These are phyloP conservation scores for Macrobrachium nipponense DNA, from an alignment of 1,140 invertebrate species.

Conservation along the genomic window DNA sequence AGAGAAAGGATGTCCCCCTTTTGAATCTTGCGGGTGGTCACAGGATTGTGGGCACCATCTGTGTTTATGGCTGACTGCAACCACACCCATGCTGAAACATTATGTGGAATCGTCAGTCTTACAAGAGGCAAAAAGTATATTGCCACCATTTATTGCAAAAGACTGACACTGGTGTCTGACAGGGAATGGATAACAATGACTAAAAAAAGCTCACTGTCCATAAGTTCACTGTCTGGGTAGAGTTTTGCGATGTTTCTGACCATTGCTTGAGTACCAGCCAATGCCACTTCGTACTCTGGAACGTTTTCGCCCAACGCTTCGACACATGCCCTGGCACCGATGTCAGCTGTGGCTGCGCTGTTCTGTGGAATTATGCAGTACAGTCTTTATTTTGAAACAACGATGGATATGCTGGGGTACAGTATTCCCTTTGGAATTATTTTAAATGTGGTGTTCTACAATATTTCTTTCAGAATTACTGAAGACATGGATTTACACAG, in stretches of 20 bases:
- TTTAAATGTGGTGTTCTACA: too few species aligned
- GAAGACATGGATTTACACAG: too few species aligned
- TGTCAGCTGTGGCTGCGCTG: slow-evolving; percentile 47
- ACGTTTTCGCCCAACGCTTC: slow-evolving; percentile 33
- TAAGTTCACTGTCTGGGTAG: slow-evolving; percentile 39
- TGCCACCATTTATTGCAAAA: background rate
- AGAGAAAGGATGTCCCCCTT: slow-evolving; percentile 45
- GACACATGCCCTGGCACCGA: slow-evolving; percentile 25
- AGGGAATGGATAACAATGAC: background rate
- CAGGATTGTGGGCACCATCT: slow-evolving; percentile 49
- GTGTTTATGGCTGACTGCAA: slow-evolving; percentile 54
- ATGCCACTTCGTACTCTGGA: slow-evolving; percentile 47
- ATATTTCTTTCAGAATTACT: too few species aligned
- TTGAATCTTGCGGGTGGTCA: slow-evolving; percentile 36
- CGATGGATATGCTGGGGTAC: background rate
- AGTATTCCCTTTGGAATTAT: background rate
- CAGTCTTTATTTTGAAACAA: background rate
- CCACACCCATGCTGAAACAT: slow-evolving; percentile 38
- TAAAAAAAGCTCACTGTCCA: slow-evolving; percentile 35
- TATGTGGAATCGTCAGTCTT: background rate
- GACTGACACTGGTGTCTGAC: too few species aligned
- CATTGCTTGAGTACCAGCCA: slow-evolving; percentile 45
- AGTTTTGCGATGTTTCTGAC: slow-evolving; percentile 30
- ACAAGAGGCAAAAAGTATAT: background rate
- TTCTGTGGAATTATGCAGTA: background rate